Evolutionary conservation across 2,113 vertebrate species (phyloP).

Genomic region (Mirza zaza): DNA sequence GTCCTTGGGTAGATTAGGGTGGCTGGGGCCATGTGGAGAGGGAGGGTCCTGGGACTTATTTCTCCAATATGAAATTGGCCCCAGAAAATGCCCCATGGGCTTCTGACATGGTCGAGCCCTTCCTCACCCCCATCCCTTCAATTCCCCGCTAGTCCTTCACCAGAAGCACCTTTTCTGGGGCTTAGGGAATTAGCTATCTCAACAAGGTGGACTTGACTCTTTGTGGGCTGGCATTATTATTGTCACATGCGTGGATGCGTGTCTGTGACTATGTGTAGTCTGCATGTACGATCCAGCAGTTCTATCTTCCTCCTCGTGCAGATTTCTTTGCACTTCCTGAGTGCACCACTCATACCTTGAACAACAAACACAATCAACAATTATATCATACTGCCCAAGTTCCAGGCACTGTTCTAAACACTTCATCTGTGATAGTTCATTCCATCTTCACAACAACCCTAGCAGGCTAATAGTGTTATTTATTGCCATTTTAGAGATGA

Average conservation of each 20-base stretch:
- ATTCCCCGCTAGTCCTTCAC: not conserved
- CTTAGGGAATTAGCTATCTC: not conserved
- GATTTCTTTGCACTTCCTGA: not conserved
- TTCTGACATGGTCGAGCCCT: not conserved
- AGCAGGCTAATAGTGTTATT: not conserved
- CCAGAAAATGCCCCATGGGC: not conserved
- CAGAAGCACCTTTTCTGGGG: not conserved
- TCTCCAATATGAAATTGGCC: not conserved
- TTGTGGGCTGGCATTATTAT: not conserved
- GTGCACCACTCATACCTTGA: not conserved
- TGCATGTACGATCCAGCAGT: not conserved
- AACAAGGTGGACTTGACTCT: not conserved
- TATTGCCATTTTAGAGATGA: conserved; percentile 1
- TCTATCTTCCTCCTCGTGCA: not conserved
- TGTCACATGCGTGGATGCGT: no score
- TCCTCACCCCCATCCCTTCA: not conserved
- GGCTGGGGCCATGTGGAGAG: not conserved
- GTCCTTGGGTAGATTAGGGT: not conserved
- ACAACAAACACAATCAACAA: not conserved
- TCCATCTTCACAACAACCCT: not conserved
- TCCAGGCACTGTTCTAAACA: not conserved
- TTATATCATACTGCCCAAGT: not conserved
- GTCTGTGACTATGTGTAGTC: not conserved
- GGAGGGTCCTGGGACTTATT: not conserved
- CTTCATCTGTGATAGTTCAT: not conserved